Conservation (phyloP, 2,888 invertebrate genomes). For the Lasius fuliginosus region DNA sequence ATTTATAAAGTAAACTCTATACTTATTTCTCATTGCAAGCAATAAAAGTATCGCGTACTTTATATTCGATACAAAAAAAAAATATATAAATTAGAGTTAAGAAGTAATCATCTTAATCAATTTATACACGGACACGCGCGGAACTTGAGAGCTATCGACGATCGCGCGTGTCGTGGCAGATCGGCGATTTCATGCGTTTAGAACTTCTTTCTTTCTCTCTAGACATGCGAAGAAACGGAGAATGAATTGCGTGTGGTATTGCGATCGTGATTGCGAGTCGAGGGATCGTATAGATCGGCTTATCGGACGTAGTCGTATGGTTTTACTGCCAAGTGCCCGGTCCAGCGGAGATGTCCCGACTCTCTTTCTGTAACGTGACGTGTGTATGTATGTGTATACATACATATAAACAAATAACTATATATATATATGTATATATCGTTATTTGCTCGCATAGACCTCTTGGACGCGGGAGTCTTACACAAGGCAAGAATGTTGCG, state of each 20-base stretch:
- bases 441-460: constrained; percentile 67
- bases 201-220: background rate
- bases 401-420: constrained; percentile 30
- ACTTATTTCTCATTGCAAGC: background rate
- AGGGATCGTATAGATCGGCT: constrained; percentile 56
- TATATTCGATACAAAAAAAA: background rate
- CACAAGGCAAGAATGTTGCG: constrained; percentile 73
- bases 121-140: background rate
- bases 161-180: constrained; percentile 26
- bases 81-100: background rate
- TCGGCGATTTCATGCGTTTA: constrained; percentile 40
- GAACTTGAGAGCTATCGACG: constrained; percentile 7
- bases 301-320: constrained; percentile 55
- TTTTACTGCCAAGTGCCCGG: constrained; percentile 59
- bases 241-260: constrained; percentile 54
- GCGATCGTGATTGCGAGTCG: constrained; percentile 54
- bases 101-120: background rate
- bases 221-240: constrained; percentile 38
- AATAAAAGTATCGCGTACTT: background rate
- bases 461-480: constrained; percentile 72
- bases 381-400: background rate
- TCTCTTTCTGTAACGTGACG: constrained; percentile 26
- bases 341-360: constrained; percentile 40
- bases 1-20: background rate
- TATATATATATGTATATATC: constrained; percentile 49